Base-by-base conservation (phyloP, 2,888 invertebrate species). In the Eucera pruinosa region DNA sequence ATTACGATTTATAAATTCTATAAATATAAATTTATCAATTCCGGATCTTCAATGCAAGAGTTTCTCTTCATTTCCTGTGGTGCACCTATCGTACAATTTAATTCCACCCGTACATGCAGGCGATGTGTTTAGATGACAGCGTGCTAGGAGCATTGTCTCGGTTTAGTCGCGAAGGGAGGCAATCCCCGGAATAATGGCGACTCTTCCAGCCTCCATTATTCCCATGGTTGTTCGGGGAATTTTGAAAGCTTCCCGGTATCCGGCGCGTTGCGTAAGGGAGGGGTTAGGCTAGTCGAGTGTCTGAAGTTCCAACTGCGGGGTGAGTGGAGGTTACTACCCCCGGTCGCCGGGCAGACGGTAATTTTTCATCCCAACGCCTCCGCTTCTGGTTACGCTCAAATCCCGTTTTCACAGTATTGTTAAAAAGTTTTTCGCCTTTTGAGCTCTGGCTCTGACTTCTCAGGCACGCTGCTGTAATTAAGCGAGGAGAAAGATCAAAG, bases 321-420 rank as follows among this genome's bases (percentile, higher is more conserved):
- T 81, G 78, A 83, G 81, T 66, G 55, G 71, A 79, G 84, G 81
- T 84, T 81, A 77, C 81, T 73, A 81, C 78, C 84, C 84, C 47
- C 50, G n/a, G 58, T 13, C 61, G 45, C 47, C 36, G 39, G 15
- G 54, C 62, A 61, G 75, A 68, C 73, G 62, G 71, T 65, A 45
- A 84, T 84, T 83, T 81, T 81, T 83, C 84, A 84, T 79, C 43
- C 76, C 36, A 71, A 70, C 81, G 66, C 70, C 79, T 58, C 45
- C 41, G 41, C 7, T 18, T 47, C 47, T 20, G 25, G 11, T 61
- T 69, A 47, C 43, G 39, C 30, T 27, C 47, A 64, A 61, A 48
- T 54, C 50, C 23, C 60, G 5, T n/a, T 27, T 9, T 6, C 15
- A 39, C n/a, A 18, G 5, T 55, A 36, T 70, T 58, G 66, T 72